Base-by-base conservation (phyloP, 2,888 invertebrate species). In the Phalera bucephala region DNA sequence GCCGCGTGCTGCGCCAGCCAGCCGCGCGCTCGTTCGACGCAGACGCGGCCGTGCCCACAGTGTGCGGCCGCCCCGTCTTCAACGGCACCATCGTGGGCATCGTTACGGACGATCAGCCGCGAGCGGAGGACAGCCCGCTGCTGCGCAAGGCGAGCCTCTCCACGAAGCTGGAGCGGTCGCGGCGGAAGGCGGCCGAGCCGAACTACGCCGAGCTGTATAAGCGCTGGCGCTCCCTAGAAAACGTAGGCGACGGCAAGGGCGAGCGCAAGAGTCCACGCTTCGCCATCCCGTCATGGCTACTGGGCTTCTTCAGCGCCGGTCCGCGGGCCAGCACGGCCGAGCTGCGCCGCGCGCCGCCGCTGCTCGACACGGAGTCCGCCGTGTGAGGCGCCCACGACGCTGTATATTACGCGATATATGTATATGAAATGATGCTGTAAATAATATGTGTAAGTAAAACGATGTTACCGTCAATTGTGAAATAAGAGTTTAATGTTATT, bases 181-280 rank as follows among this genome's bases (percentile, higher is more conserved):
- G 80, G 30, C 72, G 79, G 45, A 85, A 84, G 63, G 79, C 77
- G 22, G 75, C 76, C 53, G 87, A 88, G 58, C 64, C 81, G 3
- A 79, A 80, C 52, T 87, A 87, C 64, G 86, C 90, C 31, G 81
- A 91, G 67, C 84, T 89, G 56, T 91, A 91, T 53, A 95, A 95
- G 79, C 92, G 94, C 65, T 96, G 96, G 94, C 93, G 93, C 59
- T 96, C 96, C 29, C 86, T 95, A 33, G 96, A 96, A 80, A 92
- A 93, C 50, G 91, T 95, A 29, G 77, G 78, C 21, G 86, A 80
- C 41, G 70, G 54, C 30, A 82, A 84, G 61, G 66, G 60, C 22
- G 56, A 68, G 45, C 87, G 91, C 54, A 94, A 94, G 72, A 91
- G 93, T 68, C 90, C 92, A 33, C 91, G 93, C 40, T 91, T 93